phyloP scores from a whole-genome alignment of 2,113 vertebrate genomes.

The Atlantisia rogersi region DNA sequence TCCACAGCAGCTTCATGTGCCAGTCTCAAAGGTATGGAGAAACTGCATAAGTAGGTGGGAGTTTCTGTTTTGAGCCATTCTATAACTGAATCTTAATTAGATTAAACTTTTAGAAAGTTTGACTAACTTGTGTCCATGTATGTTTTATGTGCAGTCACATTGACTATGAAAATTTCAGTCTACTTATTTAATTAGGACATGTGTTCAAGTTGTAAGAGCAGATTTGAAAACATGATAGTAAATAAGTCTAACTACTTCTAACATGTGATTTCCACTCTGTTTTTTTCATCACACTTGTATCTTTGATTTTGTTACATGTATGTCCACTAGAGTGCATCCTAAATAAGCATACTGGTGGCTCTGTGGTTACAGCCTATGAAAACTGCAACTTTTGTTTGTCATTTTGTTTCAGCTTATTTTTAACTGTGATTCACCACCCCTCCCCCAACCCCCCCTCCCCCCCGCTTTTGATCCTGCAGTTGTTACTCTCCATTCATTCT shows the following conservation, averaged over 20 bases:
- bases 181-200: background rate
- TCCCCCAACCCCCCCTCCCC: too few relatives aligned
- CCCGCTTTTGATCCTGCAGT: background rate
- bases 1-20: background rate
- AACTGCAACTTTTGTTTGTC: background rate
- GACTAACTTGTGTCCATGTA: background rate
- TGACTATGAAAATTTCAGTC: background rate
- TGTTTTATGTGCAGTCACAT: background rate
- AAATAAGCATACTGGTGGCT: background rate
- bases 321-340: slow-evolving; percentile 65
- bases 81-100: background rate
- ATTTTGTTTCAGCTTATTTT: background rate
- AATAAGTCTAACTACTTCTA: background rate
- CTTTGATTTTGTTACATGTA: background rate
- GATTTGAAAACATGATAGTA: background rate
- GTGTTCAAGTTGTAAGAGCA: background rate
- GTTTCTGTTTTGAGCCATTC: background rate
- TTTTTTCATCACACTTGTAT: background rate
- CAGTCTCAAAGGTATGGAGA: background rate
- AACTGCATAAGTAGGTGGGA: background rate
- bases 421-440: background rate
- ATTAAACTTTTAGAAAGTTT: background rate
- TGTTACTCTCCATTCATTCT: background rate
- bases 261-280: background rate
- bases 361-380: background rate